Base-by-base conservation (phyloP, 2,113 vertebrate genomes). In the Thymallus thymallus region DNA sequence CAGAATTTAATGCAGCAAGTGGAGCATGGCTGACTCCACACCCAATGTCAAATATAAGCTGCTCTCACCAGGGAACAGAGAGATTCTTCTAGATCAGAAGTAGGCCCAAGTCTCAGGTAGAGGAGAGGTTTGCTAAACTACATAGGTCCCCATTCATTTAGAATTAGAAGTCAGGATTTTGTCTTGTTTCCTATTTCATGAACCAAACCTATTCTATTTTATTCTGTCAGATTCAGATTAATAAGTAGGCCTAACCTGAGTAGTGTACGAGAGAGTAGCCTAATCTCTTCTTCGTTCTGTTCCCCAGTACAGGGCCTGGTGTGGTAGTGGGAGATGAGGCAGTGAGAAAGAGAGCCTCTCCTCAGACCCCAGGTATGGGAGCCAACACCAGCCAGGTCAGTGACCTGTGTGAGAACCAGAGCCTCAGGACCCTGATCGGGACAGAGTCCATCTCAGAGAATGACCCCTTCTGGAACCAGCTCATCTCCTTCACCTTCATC, bases 391-490 rank as follows among this genome's bases (percentile, higher is more conserved):
- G 98, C 90, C 97, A 95, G 77, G 93, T 98, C 77, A 90, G 90
- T 1, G 96, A 98, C 77, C 95, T 99, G 84, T 93, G 95, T 0
- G 93, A 95, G 74, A 99, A 98, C 18, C 93, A 95, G n/a, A 98
- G 94, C 87, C 91, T 99, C 30, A 92, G 94, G 73, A 92, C 93
- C 73, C 86, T 99, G 32, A 94, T 97, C 7, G 97, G 97, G 75
- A 89, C 94, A 0, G 95, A 97, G 71, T 86, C 95, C 35, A 92
- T 99, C 81, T 98, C 97, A 0, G 95, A 96, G 88, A 98, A 99
- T 72, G 97, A 98, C 78, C 98, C 98, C 0, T 99, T 99, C 91
- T 99, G 98, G 98, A 99, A 99, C 86, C 98, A 99, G 88, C 96
- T 99, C 73, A 94, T 99, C 74, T 99, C 97, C 0, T 99, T 99